These are phyloP conservation scores for Parelbella ahira DNA, from an alignment of 2,888 invertebrate species.

Conservation along the genomic window DNA sequence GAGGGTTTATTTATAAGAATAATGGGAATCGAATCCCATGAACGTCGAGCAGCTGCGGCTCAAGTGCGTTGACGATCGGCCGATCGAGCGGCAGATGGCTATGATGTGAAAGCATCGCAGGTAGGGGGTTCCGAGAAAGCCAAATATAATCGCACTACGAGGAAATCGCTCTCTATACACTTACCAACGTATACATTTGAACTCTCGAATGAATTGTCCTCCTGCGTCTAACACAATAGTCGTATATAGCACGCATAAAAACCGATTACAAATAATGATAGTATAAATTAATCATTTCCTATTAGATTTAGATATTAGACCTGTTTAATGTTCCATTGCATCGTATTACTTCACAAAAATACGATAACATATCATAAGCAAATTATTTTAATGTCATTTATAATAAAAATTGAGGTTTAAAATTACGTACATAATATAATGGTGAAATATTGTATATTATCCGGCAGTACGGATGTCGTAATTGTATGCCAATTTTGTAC, in stretches of 20 bases:
- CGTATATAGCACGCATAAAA: too few species aligned
- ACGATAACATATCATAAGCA: too few species aligned
- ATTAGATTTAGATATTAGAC: too few species aligned
- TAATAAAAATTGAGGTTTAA: too few species aligned
- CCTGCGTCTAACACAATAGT: too few species aligned
- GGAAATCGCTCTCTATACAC: constrained; percentile 64
- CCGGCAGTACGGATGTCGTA: neutral
- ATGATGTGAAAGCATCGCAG: constrained; percentile 63
- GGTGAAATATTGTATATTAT: too few species aligned
- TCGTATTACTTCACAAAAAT: too few species aligned
- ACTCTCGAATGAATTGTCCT: constrained; percentile 53
- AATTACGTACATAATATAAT: too few species aligned
- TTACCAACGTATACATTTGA: constrained; percentile 39
- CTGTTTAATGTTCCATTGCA: too few species aligned
- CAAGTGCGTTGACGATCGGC: constrained; percentile 21
- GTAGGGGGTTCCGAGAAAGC: constrained; percentile 74
- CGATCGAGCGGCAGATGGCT: constrained; percentile 64
- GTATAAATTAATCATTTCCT: too few species aligned
- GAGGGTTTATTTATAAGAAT: constrained; percentile 21
- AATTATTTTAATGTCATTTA: too few species aligned
- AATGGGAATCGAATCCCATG: constrained; percentile 27
- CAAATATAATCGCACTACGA: constrained; percentile 74
- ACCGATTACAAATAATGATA: too few species aligned
- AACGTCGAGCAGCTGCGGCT: constrained; percentile 33
- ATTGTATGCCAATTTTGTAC: constrained; percentile 8